Evolutionary conservation across 2,888 invertebrate genomes (phyloP), one percentile per base, ranked within the genome.

Genomic region (Cephonodes hylas): DNA sequence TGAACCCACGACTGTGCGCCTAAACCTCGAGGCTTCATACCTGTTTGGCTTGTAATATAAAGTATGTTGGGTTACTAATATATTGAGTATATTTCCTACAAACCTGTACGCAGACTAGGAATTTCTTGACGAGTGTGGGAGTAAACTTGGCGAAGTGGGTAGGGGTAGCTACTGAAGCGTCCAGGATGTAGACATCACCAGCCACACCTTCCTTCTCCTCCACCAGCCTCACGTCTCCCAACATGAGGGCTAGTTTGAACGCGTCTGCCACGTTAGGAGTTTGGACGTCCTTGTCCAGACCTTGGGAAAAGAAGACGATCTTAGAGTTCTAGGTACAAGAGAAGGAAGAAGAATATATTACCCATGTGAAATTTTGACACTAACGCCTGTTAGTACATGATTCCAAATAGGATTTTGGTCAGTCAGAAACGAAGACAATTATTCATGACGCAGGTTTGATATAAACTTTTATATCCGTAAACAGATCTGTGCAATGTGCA

Each of bases 101-200:
- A 58, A 92, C 92, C 93, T 96, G 96, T 18, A 97, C 96, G 83
- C 96, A 96, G 65, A 96, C 95, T 75, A 97, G 93, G 90, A 97
- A 97, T 86, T 97, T 97, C 91, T 96, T 97, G 60, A 97, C 95
- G 59, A 96, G 86, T 0, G 95, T 93, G 0, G 97, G 97, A 0
- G 97, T 96, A 83, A 97, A 96, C 88, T 97, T 97, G 69, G 97
- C 95, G 81, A 97, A 97, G 83, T 97, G 96, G 0, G 95, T 93
- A 0, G 97, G 95, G 0, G 96, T 96, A 1, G 96, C 96, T 31
- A 96, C 95, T 25, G 94, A 93, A 0, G 97, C 97, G 74, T 97
- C 97, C 57, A 97, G 84, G 63, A 97, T 93, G 80, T 96, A 97
- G 13, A 97, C 94, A 77, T 97, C 97, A 0, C 97, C 97, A 1